Evolutionary conservation across 1,140 invertebrate species (phyloP).

Genomic region (Brachionus calyciflorus): DNA sequence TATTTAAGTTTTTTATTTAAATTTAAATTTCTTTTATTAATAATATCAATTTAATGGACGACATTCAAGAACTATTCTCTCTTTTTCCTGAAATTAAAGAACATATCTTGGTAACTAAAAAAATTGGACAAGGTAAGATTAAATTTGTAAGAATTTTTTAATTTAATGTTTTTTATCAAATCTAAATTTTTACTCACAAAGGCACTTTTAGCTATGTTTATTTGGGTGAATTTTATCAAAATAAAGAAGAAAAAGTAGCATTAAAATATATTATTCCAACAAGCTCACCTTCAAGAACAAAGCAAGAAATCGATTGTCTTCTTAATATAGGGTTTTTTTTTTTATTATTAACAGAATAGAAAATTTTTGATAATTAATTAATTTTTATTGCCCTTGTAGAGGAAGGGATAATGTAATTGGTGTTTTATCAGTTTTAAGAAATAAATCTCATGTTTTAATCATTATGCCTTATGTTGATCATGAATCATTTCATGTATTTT

Average conservation of each 20-base stretch:
- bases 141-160: not conserved
- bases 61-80: conserved; percentile 54
- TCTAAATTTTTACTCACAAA: conserved; percentile 48
- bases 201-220: conserved; percentile 80
- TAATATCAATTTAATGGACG: too few species aligned
- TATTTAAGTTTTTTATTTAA: too few species aligned
- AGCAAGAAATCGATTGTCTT: conserved; percentile 74
- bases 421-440: conserved; percentile 73
- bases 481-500: conserved; percentile 71
- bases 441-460: conserved; percentile 77
- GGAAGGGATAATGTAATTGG: conserved; percentile 78
- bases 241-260: conserved; percentile 68
- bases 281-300: conserved; percentile 72
- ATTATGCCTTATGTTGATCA: conserved; percentile 86
- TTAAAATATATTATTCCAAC: conserved; percentile 79
- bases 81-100: conserved; percentile 55
- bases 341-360: conserved; percentile 16
- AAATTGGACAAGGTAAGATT: conserved; percentile 56
- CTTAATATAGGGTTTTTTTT: conserved; percentile 71
- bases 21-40: too few species aligned
- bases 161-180: not conserved
- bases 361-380: conserved; percentile 48
- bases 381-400: conserved; percentile 58
- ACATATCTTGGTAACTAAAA: conserved; percentile 53
- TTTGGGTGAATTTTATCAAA: conserved; percentile 68